A percentile compares a stretch with the other conserved stretches of the same genome.
These are phyloP conservation scores for Ctenochaetus hawaiiensis DNA, from an alignment of 2,797 vertebrate species.

Conservation along the genomic window DNA sequence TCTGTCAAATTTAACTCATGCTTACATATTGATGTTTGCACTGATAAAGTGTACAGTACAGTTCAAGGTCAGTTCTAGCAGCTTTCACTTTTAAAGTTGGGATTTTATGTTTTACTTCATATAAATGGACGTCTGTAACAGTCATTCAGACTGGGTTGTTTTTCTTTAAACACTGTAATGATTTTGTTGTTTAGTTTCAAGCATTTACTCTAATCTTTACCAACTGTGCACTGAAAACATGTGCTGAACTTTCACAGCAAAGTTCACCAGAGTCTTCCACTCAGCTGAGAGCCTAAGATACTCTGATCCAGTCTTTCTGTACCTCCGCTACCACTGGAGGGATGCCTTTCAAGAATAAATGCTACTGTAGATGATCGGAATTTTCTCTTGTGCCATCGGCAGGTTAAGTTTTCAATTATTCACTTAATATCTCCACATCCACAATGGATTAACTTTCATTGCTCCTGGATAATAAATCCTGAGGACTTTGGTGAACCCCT, in stretches of 20 bases:
- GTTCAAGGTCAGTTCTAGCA: constrained; percentile 5
- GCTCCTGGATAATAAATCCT: neutral
- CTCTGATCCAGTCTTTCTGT: too few relatives aligned
- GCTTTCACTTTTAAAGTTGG: constrained; percentile 8
- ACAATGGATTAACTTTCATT: neutral
- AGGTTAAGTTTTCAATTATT: neutral
- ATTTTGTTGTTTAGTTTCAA: neutral
- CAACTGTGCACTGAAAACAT: neutral
- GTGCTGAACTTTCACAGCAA: neutral
- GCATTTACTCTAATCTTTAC: constrained; percentile 5
- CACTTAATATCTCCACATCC: neutral
- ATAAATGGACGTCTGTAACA: constrained; percentile 7
- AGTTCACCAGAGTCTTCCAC: neutral
- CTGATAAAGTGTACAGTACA: neutral
- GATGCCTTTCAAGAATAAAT: neutral
- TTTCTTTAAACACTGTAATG: neutral
- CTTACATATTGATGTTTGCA: constrained; percentile 27
- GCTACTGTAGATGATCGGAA: neutral
- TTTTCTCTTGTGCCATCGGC: neutral
- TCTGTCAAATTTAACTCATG: constrained; percentile 38
- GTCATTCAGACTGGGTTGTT: constrained; percentile 10
- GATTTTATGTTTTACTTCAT: constrained; percentile 13
- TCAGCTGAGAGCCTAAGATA: too few relatives aligned
- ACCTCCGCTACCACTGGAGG: too few relatives aligned
- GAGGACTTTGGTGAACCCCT: neutral